Evolutionary conservation across 2,113 vertebrate species (phyloP).

Genomic region (Lates calcarifer): DNA sequence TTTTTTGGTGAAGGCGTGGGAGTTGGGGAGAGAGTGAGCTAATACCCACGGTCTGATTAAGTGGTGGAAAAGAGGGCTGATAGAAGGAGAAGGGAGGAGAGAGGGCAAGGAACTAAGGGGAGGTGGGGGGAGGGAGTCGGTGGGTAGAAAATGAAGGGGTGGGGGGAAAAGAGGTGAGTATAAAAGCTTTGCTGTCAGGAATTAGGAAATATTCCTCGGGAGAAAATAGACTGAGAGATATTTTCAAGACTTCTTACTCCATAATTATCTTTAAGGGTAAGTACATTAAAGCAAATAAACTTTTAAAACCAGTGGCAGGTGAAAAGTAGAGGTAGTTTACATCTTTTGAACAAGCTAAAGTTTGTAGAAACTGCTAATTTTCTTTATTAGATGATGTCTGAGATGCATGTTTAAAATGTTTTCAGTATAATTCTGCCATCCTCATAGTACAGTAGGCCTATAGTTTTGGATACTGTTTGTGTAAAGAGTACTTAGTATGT

Average conservation of each 20-base stretch:
- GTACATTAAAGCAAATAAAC: slow-evolving; percentile 35
- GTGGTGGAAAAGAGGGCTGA: slow-evolving; percentile 71
- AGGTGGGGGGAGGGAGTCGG: slow-evolving; percentile 40
- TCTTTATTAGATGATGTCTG: background rate
- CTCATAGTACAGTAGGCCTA: background rate
- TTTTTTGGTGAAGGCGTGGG: slow-evolving; percentile 46
- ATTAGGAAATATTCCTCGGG: slow-evolving; percentile 73
- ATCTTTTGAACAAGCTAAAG: background rate
- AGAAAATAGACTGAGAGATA: slow-evolving; percentile 53
- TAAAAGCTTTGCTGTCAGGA: slow-evolving; percentile 74
- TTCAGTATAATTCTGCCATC: background rate
- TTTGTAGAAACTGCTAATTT: background rate
- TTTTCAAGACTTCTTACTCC: slow-evolving; percentile 45
- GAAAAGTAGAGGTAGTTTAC: background rate
- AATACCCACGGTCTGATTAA: slow-evolving; percentile 74
- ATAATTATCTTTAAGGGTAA: slow-evolving; percentile 63
- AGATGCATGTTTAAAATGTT: background rate
- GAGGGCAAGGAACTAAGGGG: slow-evolving; percentile 44
- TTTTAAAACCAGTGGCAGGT: background rate
- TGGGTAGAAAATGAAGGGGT: slow-evolving; percentile 64
- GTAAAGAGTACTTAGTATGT: background rate
- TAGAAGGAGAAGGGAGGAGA: slow-evolving; percentile 72
- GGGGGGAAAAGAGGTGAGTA: slow-evolving; percentile 74
- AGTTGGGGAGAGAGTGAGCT: slow-evolving; percentile 76
- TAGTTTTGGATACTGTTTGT: slow-evolving; percentile 2